These are phyloP conservation scores for Agonopterix heracliana DNA, from an alignment of 2,888 invertebrate species.

Conservation along the genomic window DNA sequence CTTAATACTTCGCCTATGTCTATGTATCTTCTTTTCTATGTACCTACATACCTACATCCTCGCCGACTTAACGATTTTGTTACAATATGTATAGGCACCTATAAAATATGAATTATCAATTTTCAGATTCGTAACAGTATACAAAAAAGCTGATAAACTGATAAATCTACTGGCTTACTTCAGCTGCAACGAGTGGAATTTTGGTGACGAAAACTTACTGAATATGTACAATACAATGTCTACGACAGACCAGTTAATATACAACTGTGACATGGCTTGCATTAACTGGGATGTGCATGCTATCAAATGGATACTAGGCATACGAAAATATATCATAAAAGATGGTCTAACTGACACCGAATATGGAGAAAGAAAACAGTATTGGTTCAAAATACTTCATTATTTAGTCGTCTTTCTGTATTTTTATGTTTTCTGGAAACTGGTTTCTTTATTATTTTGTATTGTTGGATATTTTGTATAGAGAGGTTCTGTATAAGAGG, in stretches of 20 bases:
- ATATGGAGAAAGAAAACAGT: background rate
- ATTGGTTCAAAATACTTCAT: background rate
- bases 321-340: conserved; percentile 26
- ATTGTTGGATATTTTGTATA: too few relatives aligned
- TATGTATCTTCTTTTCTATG: too few relatives aligned
- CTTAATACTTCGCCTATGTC: too few relatives aligned
- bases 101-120: too few relatives aligned
- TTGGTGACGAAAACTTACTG: conserved; percentile 22
- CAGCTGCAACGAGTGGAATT: conserved; percentile 22
- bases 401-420: background rate
- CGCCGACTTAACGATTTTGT: too few relatives aligned
- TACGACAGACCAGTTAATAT: conserved; percentile 23
- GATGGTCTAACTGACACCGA: conserved; percentile 20
- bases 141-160: conserved; percentile 24
- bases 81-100: too few relatives aligned
- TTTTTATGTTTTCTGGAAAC: background rate
- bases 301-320: conserved; percentile 20
- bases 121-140: conserved; percentile 25
- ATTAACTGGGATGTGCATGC: conserved; percentile 22
- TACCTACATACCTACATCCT: too few relatives aligned
- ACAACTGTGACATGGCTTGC: conserved; percentile 23
- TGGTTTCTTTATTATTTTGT: background rate
- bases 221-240: conserved; percentile 16
- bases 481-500: too few relatives aligned
- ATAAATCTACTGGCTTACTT: conserved; percentile 18